Percentiles rank a stretch among this genome's conserved stretches.
phyloP scores from a whole-genome alignment of 1,140 invertebrate genomes.

The Chlorops oryzae region DNA sequence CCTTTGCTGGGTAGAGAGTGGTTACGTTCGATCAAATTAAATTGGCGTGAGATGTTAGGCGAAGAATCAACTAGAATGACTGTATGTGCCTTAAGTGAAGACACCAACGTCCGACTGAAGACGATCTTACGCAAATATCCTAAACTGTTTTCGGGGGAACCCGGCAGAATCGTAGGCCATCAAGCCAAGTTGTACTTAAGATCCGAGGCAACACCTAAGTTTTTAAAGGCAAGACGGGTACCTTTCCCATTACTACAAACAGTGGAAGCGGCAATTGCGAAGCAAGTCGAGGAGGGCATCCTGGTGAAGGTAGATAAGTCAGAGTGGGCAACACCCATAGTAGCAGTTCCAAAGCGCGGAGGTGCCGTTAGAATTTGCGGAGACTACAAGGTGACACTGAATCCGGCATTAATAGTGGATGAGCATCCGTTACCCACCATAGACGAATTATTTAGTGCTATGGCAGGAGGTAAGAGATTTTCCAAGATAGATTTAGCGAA shows the following conservation, averaged over 20 bases:
- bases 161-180: background rate
- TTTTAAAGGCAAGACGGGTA: constrained; percentile 7
- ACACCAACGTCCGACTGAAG: background rate
- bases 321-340: constrained; percentile 50
- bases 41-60: background rate
- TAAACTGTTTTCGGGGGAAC: background rate
- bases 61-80: too few species aligned
- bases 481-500: constrained; percentile 23
- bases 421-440: background rate
- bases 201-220: constrained; percentile 1
- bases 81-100: background rate
- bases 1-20: background rate
- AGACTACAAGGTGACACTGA: constrained; percentile 46
- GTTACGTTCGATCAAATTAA: background rate
- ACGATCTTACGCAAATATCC: background rate
- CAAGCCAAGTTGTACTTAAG: constrained; percentile 4
- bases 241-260: constrained; percentile 3
- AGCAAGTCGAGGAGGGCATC: constrained; percentile 33
- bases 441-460: background rate
- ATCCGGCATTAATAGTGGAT: constrained; percentile 28
- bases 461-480: constrained; percentile 8
- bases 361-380: constrained; percentile 46
- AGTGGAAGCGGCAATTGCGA: constrained; percentile 40
- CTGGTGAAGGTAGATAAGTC: constrained; percentile 22
- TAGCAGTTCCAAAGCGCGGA: constrained; percentile 48